These are phyloP conservation scores for Rhagonycha lutea DNA, from an alignment of 2,888 invertebrate species.

Conservation along the genomic window DNA sequence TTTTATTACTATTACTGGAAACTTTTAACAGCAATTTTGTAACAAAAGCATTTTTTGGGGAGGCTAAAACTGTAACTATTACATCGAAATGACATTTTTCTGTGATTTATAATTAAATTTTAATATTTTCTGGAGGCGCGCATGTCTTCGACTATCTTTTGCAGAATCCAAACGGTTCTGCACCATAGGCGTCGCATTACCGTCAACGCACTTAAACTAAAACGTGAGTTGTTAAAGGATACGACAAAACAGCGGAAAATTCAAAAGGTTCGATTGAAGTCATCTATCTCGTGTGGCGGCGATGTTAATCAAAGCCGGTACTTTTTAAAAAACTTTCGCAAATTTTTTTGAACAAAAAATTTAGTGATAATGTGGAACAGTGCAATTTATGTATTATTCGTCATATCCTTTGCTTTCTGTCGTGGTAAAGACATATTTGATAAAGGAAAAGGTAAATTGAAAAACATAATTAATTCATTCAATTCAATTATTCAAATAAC, in stretches of 20 bases:
- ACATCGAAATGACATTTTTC: background rate
- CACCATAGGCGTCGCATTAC: conserved; percentile 19
- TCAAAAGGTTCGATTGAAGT: background rate
- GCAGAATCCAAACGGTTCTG: conserved; percentile 14
- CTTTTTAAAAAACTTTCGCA: background rate
- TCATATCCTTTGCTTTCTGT: conserved; percentile 9
- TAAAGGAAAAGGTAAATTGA: conserved; percentile 19
- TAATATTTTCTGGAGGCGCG: conserved; percentile 14
- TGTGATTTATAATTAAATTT: background rate
- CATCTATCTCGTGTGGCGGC: background rate
- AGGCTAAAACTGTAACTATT: background rate
- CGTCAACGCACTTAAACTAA: conserved; percentile 8
- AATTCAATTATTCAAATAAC: background rate
- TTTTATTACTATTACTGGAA: background rate
- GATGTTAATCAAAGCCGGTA: background rate
- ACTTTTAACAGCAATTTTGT: background rate
- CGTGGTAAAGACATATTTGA: conserved; percentile 20
- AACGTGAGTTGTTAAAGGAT: conserved; percentile 3
- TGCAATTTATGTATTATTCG: conserved; percentile 7
- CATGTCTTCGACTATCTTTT: conserved; percentile 12
- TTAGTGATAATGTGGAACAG: conserved; percentile 8
- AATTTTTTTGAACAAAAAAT: background rate
- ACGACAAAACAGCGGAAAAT: background rate
- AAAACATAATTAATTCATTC: background rate
- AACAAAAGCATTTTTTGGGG: background rate